phyloP scores from a whole-genome alignment of 1,140 invertebrate species.

The Ceratoteleas bidentatus region DNA sequence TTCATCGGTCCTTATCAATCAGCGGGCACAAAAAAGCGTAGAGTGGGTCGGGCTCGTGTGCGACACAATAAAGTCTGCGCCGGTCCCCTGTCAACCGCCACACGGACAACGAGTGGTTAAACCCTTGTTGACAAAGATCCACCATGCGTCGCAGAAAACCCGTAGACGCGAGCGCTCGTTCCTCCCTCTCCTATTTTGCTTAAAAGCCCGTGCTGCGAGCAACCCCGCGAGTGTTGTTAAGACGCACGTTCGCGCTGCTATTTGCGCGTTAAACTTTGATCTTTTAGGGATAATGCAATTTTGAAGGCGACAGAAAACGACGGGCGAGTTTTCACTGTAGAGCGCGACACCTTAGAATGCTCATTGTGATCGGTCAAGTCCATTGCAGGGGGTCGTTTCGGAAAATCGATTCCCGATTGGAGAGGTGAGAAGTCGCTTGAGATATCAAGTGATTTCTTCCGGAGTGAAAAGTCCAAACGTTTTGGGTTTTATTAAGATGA shows the following conservation, averaged over 20 bases:
- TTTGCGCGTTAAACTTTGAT: slow-evolving; percentile 52
- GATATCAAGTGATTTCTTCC: too few species aligned
- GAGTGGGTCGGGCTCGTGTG: slow-evolving; percentile 69
- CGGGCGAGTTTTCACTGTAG: too few species aligned
- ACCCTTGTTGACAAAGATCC: slow-evolving; percentile 74
- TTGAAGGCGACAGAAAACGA: neutral
- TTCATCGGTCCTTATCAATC: slow-evolving; percentile 54
- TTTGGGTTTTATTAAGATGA: too few species aligned
- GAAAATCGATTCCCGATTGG: too few species aligned
- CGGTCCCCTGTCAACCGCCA: slow-evolving; percentile 70
- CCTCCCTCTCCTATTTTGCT: slow-evolving; percentile 25
- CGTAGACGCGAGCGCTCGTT: slow-evolving; percentile 23
- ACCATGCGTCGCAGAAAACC: slow-evolving; percentile 63
- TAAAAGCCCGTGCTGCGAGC: slow-evolving; percentile 33
- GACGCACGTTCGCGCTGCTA: slow-evolving; percentile 13
- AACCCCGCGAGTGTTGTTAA: slow-evolving; percentile 22
- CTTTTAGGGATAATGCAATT: slow-evolving; percentile 47
- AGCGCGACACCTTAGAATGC: neutral
- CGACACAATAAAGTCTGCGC: slow-evolving; percentile 75
- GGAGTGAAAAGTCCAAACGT: too few species aligned
- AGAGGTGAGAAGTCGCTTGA: too few species aligned
- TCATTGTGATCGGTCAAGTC: neutral
- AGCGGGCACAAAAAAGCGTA: slow-evolving; percentile 63
- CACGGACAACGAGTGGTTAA: slow-evolving; percentile 74
- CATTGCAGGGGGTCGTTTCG: neutral